These are phyloP conservation scores for Periphyllus acericola DNA, from an alignment of 2,888 invertebrate genomes.

Conservation along the genomic window DNA sequence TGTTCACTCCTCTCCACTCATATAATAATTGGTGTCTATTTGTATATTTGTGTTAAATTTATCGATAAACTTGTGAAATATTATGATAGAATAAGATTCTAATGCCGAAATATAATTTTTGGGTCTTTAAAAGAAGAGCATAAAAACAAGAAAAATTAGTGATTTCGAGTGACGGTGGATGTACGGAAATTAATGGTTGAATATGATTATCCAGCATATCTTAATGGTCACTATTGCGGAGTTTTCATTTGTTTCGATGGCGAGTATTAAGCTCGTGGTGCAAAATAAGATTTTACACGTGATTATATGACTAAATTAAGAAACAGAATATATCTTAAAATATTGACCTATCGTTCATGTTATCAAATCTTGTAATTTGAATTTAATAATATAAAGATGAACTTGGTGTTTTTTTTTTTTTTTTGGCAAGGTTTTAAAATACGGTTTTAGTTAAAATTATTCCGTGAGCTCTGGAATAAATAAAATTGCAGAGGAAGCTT, in stretches of 20 bases:
- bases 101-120: conserved; percentile 75
- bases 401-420: neutral
- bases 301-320: conserved; percentile 94
- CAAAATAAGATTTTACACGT: conserved; percentile 84
- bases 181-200: conserved; percentile 76
- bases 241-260: conserved; percentile 98
- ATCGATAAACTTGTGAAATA: conserved; percentile 79
- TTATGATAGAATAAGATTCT: conserved; percentile 85
- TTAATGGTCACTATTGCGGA: conserved; percentile 98
- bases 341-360: conserved; percentile 72
- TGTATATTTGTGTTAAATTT: conserved; percentile 86
- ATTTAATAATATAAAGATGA: too few relatives aligned
- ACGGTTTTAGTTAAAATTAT: neutral
- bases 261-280: conserved; percentile 84
- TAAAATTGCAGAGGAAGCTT: neutral
- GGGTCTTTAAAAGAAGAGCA: conserved; percentile 86
- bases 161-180: conserved; percentile 77
- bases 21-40: conserved; percentile 98
- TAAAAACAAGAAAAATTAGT: conserved; percentile 83
- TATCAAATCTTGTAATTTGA: neutral
- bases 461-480: neutral
- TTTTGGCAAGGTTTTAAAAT: neutral
- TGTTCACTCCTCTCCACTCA: conserved; percentile 93
- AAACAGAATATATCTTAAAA: conserved; percentile 91
- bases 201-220: conserved; percentile 91